Conservation (phyloP, 2,113 vertebrate genomes). For the Micromys minutus region DNA sequence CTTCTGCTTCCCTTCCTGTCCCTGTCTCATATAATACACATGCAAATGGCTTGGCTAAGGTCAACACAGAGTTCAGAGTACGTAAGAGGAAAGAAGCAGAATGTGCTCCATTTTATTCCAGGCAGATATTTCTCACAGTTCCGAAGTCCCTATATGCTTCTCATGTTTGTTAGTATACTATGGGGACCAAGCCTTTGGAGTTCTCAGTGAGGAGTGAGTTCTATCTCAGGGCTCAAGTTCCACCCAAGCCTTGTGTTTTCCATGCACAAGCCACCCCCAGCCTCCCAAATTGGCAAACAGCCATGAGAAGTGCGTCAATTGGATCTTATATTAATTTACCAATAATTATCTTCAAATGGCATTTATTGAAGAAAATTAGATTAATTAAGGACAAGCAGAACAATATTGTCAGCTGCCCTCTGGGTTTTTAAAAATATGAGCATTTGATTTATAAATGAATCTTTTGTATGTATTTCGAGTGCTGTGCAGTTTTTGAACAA, state of each 20-base stretch:
- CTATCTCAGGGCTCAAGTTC: background rate
- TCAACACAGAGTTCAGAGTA: background rate
- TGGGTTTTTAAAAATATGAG: constrained; percentile 55
- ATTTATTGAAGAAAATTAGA: constrained; percentile 70
- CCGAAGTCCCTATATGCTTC: constrained; percentile 4
- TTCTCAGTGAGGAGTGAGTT: constrained; percentile 11
- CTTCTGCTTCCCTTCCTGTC: background rate
- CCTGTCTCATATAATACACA: background rate
- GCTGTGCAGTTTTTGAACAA: background rate
- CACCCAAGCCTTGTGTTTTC: background rate
- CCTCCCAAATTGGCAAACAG: background rate
- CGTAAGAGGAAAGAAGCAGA: background rate
- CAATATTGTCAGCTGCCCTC: constrained; percentile 63
- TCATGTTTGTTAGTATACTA: background rate
- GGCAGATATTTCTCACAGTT: background rate
- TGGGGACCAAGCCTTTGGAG: background rate
- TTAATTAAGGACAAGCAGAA: constrained; percentile 59
- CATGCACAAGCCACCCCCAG: background rate
- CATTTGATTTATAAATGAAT: constrained; percentile 67
- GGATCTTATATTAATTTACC: constrained; percentile 54
- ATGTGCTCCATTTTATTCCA: background rate
- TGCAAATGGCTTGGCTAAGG: background rate
- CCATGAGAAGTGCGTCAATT: constrained; percentile 27
- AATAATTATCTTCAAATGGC: constrained; percentile 58
- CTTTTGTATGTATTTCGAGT: constrained; percentile 60